Evolutionary conservation across 2,797 vertebrate species (phyloP), one percentile per base, ranked within the genome.

Genomic region (Acanthopagrus latus): DNA sequence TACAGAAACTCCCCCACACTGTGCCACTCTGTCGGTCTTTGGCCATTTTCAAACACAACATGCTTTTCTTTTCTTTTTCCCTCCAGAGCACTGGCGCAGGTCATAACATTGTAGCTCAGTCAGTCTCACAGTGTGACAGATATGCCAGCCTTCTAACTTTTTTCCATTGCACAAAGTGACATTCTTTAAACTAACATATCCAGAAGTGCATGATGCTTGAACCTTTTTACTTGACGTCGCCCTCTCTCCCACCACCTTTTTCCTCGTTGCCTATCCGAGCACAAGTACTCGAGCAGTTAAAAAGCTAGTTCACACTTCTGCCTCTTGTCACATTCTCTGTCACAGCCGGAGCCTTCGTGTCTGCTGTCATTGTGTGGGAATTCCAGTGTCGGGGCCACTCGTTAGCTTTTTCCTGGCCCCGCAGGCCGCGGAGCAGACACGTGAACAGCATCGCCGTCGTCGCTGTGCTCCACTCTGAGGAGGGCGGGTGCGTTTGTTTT

Each of bases 401-500:
- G 54, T 16, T 64, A 72, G 60, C 23, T 58, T 81, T 33, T 87
- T 90, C 78, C 81, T 87, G 85, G 68, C 74, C 80, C 63, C 21
- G 60, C 67, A 23, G 7, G 33, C 33, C 38, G 56, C 29, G 64
- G 47, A 52, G 13, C 7, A 17, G 62, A 68, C 73, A 66, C 2
- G 73, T 67, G 25, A 64, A 59, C 9, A 68, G 64, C 60, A 23
- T 77, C 79, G 50, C 72, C 47, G 65, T 29, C 65, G 23, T 59
- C 50, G 6, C 51, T 25, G 4, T 0, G 17, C 64, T 80, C 20
- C 29, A 6, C 48, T 74, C 70, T 46, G 72, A 70, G 74, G 78
- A 77, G 88, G 79, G 86, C 73, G 86, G 59, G 82, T 44, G 63
- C 72, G 20, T 57, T 75, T 64, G 51, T 50, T 87, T 83, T 82